Conservation (phyloP, 2,797 vertebrate species). For the Sandelia bainsii region DNA sequence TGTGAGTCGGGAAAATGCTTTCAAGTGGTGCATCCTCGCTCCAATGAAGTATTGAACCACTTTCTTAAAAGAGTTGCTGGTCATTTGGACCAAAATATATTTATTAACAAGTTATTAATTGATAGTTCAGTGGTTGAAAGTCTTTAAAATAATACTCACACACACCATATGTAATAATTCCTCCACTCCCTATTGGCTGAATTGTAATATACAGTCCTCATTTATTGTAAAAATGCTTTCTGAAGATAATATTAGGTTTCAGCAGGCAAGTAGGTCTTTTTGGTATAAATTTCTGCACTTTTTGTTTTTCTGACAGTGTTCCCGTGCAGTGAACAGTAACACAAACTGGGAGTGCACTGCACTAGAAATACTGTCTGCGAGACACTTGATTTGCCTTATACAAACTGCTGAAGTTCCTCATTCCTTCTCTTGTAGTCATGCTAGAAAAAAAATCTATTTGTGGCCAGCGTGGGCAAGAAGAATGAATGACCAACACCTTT, state of each 20-base stretch:
- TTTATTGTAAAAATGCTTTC: not conserved
- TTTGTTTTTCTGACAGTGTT: not conserved
- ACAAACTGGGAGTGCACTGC: not conserved
- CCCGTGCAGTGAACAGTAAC: not conserved
- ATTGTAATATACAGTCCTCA: not conserved
- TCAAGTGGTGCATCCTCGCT: not conserved
- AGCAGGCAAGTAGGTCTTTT: not conserved
- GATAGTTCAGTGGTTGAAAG: not conserved
- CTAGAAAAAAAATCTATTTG: not conserved
- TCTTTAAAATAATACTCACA: not conserved
- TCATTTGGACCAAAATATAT: not conserved
- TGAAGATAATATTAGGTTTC: not conserved
- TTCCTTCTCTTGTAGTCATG: not conserved
- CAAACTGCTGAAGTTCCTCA: not conserved
- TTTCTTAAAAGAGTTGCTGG: not conserved
- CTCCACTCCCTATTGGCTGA: not conserved
- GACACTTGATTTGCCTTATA: not conserved
- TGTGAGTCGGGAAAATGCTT: not conserved
- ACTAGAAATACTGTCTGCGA: not conserved
- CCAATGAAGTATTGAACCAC: not conserved
- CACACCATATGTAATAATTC: not conserved
- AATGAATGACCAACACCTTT: not conserved
- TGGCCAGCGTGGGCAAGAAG: not conserved
- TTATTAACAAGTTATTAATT: not conserved
- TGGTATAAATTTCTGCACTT: not conserved